A percentile compares a stretch with the other conserved stretches of the same genome.
These are phyloP conservation scores for Uloborus diversus DNA, from an alignment of 1,140 invertebrate genomes.

Conservation along the genomic window DNA sequence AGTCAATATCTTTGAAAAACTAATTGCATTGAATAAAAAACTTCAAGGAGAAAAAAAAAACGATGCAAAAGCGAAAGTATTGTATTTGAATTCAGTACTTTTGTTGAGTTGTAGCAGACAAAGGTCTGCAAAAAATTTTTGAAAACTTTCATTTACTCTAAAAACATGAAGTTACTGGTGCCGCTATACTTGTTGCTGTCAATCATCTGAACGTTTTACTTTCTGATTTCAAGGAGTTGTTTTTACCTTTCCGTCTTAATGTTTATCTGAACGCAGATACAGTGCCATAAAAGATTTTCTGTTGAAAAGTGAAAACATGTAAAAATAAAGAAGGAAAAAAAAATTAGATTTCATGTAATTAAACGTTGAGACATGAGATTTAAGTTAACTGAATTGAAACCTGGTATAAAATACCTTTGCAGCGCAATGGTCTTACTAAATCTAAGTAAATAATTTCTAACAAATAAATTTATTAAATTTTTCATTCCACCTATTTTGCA, in stretches of 20 bases:
- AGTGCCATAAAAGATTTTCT: constrained; percentile 21
- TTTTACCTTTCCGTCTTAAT: constrained; percentile 11
- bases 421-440: constrained; percentile 29
- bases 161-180: constrained; percentile 33
- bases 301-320: too few species aligned
- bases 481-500: constrained; percentile 2
- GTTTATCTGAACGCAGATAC: constrained; percentile 18
- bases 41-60: constrained; percentile 55
- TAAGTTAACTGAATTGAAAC: constrained; percentile 18
- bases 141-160: constrained; percentile 30
- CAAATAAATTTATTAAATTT: not conserved
- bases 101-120: constrained; percentile 28
- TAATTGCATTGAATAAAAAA: constrained; percentile 20
- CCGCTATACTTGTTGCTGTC: constrained; percentile 34
- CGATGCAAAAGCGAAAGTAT: constrained; percentile 47
- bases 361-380: constrained; percentile 19
- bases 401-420: constrained; percentile 20
- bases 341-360: constrained; percentile 20
- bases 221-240: constrained; percentile 28
- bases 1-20: constrained; percentile 52
- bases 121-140: constrained; percentile 24
- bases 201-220: constrained; percentile 40
- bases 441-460: not conserved
- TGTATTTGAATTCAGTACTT: constrained; percentile 33
- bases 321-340: too few species aligned